Evolutionary conservation across 2,113 vertebrate genomes (phyloP), one percentile per base, ranked within the genome.

Genomic region (Tachysurus vachellii): DNA sequence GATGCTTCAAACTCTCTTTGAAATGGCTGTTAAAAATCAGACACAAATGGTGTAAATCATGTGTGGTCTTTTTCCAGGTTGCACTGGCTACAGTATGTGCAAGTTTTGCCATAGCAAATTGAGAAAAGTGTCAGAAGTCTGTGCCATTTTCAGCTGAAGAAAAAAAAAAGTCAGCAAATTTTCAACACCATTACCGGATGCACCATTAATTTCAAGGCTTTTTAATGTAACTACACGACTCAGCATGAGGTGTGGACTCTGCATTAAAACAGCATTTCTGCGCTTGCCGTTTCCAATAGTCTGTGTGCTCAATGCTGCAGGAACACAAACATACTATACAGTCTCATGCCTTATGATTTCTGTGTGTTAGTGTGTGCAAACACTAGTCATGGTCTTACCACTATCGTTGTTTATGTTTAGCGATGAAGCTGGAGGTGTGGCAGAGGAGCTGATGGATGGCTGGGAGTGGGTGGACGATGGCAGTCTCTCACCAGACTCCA

Each of bases 401-500:
- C 95, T 94, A 91, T 97, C 96, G 0, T 92, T 91, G 85, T 91
- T 92, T 31, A 89, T 70, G 17, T 84, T 90, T 86, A 90, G 94
- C 88, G 96, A 91, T 0, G 96, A 89, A 1, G 89, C 87, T 64
- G 93, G 93, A 94, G 95, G 96, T 8, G 95, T 59, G 73, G 95
- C 92, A 91, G 96, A 7, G 21, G 95, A 85, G 82, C 83, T 94
- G 94, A 93, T 88, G 95, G 94, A 92, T 87, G 96, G 95, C 36
- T 95, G 94, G 88, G 92, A 91, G 12, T 95, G 91, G 3, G 95
- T 93, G 66, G 97, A 93, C 91, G 95, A 95, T 50, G 94, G 92
- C 93, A 97, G 92, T 91, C 94, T 93, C 94, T 97, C 97, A 91
- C 95, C 96, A 93, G 97, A 96, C 95, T 99, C 97, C 97, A 98